phyloP scores from a whole-genome alignment of 2,888 invertebrate species.

The Mongoloraphidia duomilia region DNA sequence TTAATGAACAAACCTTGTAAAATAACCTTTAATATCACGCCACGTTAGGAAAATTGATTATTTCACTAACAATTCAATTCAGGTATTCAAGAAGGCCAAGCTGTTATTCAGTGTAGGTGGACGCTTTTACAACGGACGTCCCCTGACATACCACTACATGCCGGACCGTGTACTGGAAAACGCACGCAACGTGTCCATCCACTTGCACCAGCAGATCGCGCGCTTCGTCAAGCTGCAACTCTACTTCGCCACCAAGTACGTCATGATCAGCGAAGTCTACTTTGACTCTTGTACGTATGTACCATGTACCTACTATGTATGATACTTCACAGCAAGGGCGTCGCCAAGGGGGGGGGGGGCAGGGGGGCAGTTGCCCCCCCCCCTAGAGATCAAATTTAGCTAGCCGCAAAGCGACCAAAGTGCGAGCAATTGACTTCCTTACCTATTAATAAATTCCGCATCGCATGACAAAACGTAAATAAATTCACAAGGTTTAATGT shows the following conservation, averaged over 20 bases:
- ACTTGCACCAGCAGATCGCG: conserved; percentile 45
- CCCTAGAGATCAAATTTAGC: no score
- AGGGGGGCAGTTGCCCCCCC: no score
- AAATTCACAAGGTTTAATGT: no score
- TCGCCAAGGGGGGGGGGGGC: no score
- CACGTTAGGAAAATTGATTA: no score
- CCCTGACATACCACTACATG: conserved; percentile 41
- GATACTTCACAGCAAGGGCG: no score
- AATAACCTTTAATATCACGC: no score
- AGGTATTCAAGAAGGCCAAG: conserved; percentile 52
- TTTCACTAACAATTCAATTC: conserved; percentile 14
- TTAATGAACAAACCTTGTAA: no score
- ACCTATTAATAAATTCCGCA: no score
- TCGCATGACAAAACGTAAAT: no score
- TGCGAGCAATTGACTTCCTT: no score
- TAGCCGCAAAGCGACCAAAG: no score
- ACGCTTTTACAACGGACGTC: conserved; percentile 36
- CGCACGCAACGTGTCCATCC: conserved; percentile 53
- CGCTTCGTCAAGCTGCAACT: conserved; percentile 45
- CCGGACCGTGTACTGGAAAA: conserved; percentile 46
- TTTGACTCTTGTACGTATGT: conserved; percentile 39
- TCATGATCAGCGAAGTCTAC: conserved; percentile 56
- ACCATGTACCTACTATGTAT: neutral
- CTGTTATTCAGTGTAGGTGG: conserved; percentile 49
- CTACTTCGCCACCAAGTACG: conserved; percentile 52